Evolutionary conservation across 2,113 vertebrate species (phyloP).

Genomic region (Spizaetus ornatus): DNA sequence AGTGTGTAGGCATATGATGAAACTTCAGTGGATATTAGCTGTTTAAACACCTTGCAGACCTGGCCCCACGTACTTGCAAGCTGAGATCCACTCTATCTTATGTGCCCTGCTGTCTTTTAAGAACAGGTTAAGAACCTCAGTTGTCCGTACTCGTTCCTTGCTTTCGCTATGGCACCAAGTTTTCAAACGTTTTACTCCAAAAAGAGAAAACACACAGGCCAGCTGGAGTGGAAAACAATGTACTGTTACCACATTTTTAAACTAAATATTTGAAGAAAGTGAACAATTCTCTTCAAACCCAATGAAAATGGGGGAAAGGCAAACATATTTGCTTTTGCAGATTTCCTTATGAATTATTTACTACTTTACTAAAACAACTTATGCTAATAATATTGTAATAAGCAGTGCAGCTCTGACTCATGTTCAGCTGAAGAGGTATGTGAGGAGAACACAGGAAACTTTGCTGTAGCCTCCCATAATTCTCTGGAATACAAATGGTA

Average conservation of each 20-base stretch:
- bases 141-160: background rate
- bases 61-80: background rate
- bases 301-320: background rate
- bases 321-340: constrained; percentile 57
- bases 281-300: constrained; percentile 45
- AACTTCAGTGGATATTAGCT: background rate
- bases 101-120: background rate
- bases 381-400: constrained; percentile 58
- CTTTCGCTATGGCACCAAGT: background rate
- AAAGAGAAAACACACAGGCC: background rate
- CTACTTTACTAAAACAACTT: constrained; percentile 4
- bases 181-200: constrained; percentile 27
- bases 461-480: background rate
- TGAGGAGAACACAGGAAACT: background rate
- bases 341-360: constrained; percentile 70
- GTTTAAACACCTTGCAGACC: background rate
- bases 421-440: background rate
- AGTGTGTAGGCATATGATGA: fast-evolving
- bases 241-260: constrained; percentile 45
- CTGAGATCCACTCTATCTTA: background rate
- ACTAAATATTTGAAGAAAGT: constrained; percentile 53
- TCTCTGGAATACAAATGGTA: background rate
- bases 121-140: background rate
- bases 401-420: constrained; percentile 16
- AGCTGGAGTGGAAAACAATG: constrained; percentile 32